Evolutionary conservation across 2,797 vertebrate genomes (phyloP).

Genomic region (Falco naumanni): DNA sequence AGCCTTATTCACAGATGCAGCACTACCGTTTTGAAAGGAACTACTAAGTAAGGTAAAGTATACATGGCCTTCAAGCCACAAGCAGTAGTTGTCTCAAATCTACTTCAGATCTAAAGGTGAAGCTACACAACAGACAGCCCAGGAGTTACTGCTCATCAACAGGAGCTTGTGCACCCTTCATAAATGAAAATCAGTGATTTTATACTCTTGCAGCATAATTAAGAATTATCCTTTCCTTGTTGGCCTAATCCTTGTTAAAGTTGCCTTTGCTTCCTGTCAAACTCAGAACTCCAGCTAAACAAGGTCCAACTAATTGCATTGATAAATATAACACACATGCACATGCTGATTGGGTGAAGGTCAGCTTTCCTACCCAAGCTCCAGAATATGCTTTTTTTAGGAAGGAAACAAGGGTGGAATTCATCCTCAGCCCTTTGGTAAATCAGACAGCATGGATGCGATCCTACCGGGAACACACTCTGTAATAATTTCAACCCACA

Average conservation of each 20-base stretch:
- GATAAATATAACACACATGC: background rate
- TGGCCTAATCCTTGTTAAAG: background rate
- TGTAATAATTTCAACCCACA: background rate
- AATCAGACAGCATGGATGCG: background rate
- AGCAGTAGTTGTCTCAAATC: background rate
- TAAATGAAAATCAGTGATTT: background rate
- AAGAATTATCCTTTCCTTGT: background rate
- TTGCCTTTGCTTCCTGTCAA: background rate
- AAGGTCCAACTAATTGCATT: background rate
- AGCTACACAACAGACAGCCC: background rate
- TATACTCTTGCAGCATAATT: background rate
- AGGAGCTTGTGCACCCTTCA: background rate
- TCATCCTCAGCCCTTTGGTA: background rate
- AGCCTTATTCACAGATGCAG: background rate
- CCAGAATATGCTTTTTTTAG: background rate
- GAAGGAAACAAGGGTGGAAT: background rate
- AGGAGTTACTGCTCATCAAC: background rate
- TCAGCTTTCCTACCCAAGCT: background rate
- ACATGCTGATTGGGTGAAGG: background rate
- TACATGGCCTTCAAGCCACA: background rate
- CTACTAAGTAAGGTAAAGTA: background rate
- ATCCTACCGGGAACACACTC: background rate
- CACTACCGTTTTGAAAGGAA: background rate
- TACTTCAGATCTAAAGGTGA: background rate
- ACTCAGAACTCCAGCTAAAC: background rate